Conservation (phyloP, 2,888 invertebrate genomes). For the Philereme transversata region DNA sequence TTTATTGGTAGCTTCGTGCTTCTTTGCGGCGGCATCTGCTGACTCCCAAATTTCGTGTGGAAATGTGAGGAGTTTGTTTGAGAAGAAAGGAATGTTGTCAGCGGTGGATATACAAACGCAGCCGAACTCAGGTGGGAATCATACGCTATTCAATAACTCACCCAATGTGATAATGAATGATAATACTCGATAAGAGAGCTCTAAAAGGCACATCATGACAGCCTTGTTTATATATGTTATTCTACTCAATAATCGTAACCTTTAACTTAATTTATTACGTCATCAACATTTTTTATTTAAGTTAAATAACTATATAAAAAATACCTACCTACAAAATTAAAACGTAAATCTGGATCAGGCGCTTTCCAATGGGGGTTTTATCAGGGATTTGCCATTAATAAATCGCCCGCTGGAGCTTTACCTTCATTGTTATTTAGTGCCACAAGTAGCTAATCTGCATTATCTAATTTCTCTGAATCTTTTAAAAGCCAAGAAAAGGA, state of each 20-base stretch:
- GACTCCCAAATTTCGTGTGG: conserved; percentile 77
- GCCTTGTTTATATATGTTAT: conserved; percentile 15
- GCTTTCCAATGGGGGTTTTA: conserved; percentile 8
- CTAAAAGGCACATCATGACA: conserved; percentile 4
- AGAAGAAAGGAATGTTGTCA: conserved; percentile 78
- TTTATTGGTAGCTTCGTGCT: conserved; percentile 71
- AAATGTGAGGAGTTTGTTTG: conserved; percentile 77
- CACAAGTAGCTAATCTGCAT: conserved; percentile 22
- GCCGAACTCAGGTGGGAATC: conserved; percentile 81
- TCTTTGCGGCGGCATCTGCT: conserved; percentile 62
- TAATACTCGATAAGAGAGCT: conserved; percentile 52
- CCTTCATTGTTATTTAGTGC: conserved; percentile 19
- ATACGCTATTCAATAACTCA: conserved; percentile 52
- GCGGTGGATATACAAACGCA: conserved; percentile 75
- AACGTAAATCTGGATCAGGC: conserved; percentile 1
- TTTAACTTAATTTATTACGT: too few species aligned
- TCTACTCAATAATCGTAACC: neutral
- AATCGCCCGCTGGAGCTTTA: conserved; percentile 20
- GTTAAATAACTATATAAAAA: too few species aligned
- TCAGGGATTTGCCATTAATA: conserved; percentile 15
- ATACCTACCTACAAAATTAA: neutral
- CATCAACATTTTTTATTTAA: too few species aligned
- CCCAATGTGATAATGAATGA: conserved; percentile 57
- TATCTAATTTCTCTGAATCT: conserved; percentile 18
- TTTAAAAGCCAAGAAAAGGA: conserved; percentile 15